phyloP scores from a whole-genome alignment of 2,113 vertebrate species.

The Pithys albifrons region DNA sequence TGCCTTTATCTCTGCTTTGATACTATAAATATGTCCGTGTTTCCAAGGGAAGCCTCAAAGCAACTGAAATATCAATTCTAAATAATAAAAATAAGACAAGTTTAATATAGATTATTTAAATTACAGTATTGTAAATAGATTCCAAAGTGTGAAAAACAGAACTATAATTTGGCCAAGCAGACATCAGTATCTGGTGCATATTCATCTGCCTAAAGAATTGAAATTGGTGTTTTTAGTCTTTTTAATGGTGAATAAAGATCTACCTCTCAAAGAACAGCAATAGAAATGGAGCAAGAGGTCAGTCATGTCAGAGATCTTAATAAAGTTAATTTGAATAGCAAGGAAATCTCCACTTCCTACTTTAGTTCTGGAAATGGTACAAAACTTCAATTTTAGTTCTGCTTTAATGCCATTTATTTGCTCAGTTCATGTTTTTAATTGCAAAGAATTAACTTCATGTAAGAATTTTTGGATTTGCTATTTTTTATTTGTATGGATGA shows the following conservation, averaged over 20 bases:
- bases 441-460: not conserved
- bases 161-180: not conserved
- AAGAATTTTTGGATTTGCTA: not conserved
- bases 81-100: not conserved
- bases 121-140: not conserved
- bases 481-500: not conserved
- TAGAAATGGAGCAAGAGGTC: not conserved
- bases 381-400: not conserved
- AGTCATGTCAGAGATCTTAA: not conserved
- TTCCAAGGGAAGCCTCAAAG: not conserved
- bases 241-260: not conserved
- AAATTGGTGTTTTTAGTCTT: not conserved
- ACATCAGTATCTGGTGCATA: not conserved
- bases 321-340: not conserved
- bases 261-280: not conserved
- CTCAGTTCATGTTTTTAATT: not conserved
- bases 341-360: not conserved
- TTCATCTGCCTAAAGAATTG: not conserved
- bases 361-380: not conserved
- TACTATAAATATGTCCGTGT: not conserved
- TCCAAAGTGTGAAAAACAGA: not conserved
- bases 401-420: not conserved
- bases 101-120: not conserved
- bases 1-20: not conserved
- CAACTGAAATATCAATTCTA: not conserved